Base-by-base conservation (phyloP, 2,888 invertebrate species). In the Empis livida region DNA sequence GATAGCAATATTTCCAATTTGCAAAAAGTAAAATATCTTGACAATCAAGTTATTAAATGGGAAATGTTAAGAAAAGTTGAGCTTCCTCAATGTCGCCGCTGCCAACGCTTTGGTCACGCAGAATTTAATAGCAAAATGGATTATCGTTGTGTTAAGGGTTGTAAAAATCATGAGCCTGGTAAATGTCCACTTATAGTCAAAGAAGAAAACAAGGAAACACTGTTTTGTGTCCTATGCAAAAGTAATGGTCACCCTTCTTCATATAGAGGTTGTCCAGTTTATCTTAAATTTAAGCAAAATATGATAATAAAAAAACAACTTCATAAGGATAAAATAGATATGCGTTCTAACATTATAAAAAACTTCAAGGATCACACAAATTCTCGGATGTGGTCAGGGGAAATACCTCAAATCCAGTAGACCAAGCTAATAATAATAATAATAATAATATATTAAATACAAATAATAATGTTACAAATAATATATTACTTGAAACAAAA, bases 41-140 rank as follows among this genome's bases (percentile, higher is more conserved):
- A 31, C 9, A 31, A 31, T 13, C 31, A 31, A 31, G 31, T 31
- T 11, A 31, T 31, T 11, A 13, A 3, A 10, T 31, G 13, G 31
- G 31, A 31, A 31, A 31, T 11, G 3, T 3, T 31, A 5, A 11
- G 3, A 11, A 31, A 31, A 13, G 13, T 11, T 11, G 31, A 13
- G 2, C 10, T 31, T 13, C 13, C 3, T 20, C 41, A 60, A 49
- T 17, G 54, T 53, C 17, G 43, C 38, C 14, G 40, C 8, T 45
- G 45, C 16, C 39, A 45, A 16, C 23, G 30, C 5, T 40, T 15
- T 11, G 45, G 45, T 10, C 40, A 45, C 13, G 13, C 30, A 2
- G 38, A 40, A 10, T 10, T 15, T 9, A 45, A 45, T n/a, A 40
- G 45, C 39, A 39, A 39, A 13, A n/a, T 31, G 5, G 13, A 17